phyloP scores from a whole-genome alignment of 2,888 invertebrate species.

The Pegoplata infirma region DNA sequence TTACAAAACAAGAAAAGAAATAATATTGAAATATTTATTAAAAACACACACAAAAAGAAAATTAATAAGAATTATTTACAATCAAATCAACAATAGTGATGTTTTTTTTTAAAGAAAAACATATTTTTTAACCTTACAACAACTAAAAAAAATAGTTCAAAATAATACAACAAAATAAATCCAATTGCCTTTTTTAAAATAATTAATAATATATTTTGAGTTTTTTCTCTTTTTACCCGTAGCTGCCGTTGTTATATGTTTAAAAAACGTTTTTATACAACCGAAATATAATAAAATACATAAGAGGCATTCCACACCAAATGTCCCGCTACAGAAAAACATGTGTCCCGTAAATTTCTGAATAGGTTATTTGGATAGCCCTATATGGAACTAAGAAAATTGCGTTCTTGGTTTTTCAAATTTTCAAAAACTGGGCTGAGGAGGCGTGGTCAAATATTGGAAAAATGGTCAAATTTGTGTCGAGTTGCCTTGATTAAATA shows the following conservation, averaged over 20 bases:
- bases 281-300: constrained; percentile 57
- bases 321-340: too few species aligned
- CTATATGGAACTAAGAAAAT: too few species aligned
- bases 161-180: constrained; percentile 52
- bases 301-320: too few species aligned
- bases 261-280: constrained; percentile 50
- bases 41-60: constrained; percentile 38
- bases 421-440: too few species aligned
- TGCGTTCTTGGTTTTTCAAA: too few species aligned
- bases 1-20: constrained; percentile 44
- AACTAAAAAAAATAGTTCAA: constrained; percentile 62
- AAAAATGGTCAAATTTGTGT: too few species aligned
- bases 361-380: too few species aligned
- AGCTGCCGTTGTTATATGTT: constrained; percentile 57
- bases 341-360: too few species aligned
- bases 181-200: constrained; percentile 52
- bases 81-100: constrained; percentile 62
- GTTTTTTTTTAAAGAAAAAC: constrained; percentile 50
- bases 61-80: constrained; percentile 61
- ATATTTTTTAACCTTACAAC: constrained; percentile 59
- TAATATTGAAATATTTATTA: constrained; percentile 54
- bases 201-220: constrained; percentile 29
- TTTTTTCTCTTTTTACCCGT: constrained; percentile 48
- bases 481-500: too few species aligned
- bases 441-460: too few species aligned